Percentiles rank a stretch among this genome's conserved stretches.
Evolutionary conservation across 1,140 invertebrate genomes (phyloP).

Genomic region (Lamellibrachia luymesi): DNA sequence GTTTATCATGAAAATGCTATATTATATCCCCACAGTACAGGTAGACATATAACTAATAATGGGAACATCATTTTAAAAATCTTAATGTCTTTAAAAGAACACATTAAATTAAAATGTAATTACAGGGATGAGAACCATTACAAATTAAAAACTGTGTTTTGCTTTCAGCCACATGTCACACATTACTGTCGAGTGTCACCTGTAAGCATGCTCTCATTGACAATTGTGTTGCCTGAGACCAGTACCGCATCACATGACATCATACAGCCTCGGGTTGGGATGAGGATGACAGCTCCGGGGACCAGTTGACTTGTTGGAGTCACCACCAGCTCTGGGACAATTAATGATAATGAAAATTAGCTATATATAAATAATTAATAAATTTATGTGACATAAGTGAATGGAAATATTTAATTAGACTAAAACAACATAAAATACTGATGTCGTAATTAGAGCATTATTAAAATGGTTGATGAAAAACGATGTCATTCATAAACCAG

Average conservation of each 20-base stretch:
- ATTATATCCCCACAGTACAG: too few relatives aligned
- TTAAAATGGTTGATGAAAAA: too few relatives aligned
- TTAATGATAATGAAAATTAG: too few relatives aligned
- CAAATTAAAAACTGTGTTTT: not conserved
- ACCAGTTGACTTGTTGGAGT: constrained; percentile 64
- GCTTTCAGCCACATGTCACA: not conserved
- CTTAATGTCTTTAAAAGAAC: not conserved
- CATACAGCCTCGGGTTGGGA: constrained; percentile 79
- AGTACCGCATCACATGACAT: constrained; percentile 90
- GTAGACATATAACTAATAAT: too few relatives aligned
- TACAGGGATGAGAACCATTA: not conserved
- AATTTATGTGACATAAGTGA: too few relatives aligned
- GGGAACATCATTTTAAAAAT: not conserved
- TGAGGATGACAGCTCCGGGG: constrained; percentile 82
- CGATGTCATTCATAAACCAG: too few relatives aligned
- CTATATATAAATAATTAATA: too few relatives aligned
- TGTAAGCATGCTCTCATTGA: constrained; percentile 90
- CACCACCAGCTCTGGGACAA: constrained; percentile 15
- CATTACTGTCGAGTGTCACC: constrained; percentile 60
- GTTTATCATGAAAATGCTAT: too few relatives aligned
- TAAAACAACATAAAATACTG: too few relatives aligned
- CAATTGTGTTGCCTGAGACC: constrained; percentile 85
- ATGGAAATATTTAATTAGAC: too few relatives aligned
- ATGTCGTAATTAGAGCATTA: too few relatives aligned
- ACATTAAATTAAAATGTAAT: not conserved